Conservation (phyloP, 2,113 vertebrate species). For the Hippocampus comes region DNA sequence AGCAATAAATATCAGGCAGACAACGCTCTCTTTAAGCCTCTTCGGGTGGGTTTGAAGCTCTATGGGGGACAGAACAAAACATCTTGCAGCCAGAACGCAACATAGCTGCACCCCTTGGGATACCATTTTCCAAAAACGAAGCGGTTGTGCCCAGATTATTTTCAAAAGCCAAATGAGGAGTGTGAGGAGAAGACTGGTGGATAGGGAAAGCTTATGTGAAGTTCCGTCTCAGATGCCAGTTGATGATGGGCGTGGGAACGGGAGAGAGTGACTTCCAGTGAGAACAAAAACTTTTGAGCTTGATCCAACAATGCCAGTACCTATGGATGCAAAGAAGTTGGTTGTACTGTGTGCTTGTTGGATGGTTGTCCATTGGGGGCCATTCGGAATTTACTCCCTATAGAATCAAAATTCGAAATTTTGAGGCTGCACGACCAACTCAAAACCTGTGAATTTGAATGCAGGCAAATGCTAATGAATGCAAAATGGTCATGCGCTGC, state of each 20-base stretch:
- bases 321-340: not conserved
- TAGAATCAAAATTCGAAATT: not conserved
- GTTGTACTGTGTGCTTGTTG: not conserved
- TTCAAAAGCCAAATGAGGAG: constrained; percentile 1
- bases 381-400: not conserved
- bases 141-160: not conserved
- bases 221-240: constrained; percentile 3
- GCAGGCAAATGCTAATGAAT: not conserved
- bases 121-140: constrained; percentile 4
- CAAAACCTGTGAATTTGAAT: not conserved
- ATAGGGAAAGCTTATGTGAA: not conserved
- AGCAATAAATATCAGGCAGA: not conserved
- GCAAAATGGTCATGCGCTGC: not conserved
- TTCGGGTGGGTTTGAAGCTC: constrained; percentile 3
- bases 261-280: not conserved
- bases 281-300: not conserved
- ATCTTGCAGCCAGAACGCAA: constrained; percentile 3
- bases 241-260: not conserved
- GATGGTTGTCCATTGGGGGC: not conserved
- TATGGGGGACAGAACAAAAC: constrained; percentile 5
- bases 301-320: not conserved
- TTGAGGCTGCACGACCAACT: not conserved
- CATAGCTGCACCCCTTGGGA: not conserved
- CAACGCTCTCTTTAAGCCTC: not conserved
- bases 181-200: not conserved